phyloP scores from a whole-genome alignment of 2,888 invertebrate species.

The Mimachlamys varia region DNA sequence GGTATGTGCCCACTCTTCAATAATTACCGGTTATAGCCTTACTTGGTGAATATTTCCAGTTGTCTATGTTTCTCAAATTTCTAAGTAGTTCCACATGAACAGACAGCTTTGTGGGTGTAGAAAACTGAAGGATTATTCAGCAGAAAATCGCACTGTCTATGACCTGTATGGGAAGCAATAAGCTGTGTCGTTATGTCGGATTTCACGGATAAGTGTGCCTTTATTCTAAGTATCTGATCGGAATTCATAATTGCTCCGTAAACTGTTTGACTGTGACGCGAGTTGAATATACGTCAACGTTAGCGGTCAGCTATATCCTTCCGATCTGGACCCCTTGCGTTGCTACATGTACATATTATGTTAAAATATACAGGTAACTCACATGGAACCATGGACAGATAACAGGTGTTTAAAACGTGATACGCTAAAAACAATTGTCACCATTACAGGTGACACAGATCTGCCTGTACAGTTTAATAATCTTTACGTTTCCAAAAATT shows the following conservation, averaged over 20 bases:
- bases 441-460: background rate
- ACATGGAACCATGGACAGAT: background rate
- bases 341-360: background rate
- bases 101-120: background rate
- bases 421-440: background rate
- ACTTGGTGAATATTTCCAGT: background rate
- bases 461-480: background rate
- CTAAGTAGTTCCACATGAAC: constrained; percentile 21
- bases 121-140: constrained; percentile 31
- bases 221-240: background rate
- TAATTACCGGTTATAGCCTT: constrained; percentile 5
- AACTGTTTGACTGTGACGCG: background rate
- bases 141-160: constrained; percentile 10
- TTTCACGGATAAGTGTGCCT: background rate
- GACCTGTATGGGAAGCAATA: background rate
- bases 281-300: background rate
- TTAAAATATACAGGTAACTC: background rate
- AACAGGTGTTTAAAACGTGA: background rate
- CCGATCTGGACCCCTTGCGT: background rate
- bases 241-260: background rate
- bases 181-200: background rate
- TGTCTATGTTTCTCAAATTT: constrained; percentile 32
- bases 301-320: background rate
- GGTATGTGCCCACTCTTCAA: background rate
- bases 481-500: background rate